Evolutionary conservation across 2,888 invertebrate species (phyloP).

Genomic region (Polydrusus pterygomalis): DNA sequence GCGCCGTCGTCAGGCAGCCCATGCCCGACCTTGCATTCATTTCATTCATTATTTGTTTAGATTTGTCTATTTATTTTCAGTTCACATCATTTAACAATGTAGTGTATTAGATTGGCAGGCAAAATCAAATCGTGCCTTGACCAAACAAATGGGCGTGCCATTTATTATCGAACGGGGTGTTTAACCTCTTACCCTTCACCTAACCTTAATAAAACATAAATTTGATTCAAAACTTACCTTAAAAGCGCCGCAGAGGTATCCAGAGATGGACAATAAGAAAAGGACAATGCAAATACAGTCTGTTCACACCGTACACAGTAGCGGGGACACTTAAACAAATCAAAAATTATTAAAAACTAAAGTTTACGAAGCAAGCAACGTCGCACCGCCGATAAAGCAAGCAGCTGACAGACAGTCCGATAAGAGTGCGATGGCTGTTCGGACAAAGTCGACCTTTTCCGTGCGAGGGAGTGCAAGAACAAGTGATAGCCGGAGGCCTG

Average conservation of each 20-base stretch:
- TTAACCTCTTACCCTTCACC: constrained; percentile 70
- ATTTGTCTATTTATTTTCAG: constrained; percentile 26
- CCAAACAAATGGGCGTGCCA: constrained; percentile 65
- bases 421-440: constrained; percentile 66
- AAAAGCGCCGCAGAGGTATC: constrained; percentile 59
- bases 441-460: constrained; percentile 58
- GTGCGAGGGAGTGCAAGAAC: constrained; percentile 46
- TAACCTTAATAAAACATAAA: constrained; percentile 65
- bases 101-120: background rate
- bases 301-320: constrained; percentile 68
- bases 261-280: constrained; percentile 60
- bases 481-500: background rate
- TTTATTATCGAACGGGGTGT: constrained; percentile 63
- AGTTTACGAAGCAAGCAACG: constrained; percentile 72
- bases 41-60: constrained; percentile 37
- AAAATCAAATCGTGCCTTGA: background rate
- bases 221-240: constrained; percentile 60
- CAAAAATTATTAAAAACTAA: constrained; percentile 69
- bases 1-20: constrained; percentile 23
- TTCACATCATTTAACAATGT: constrained; percentile 13
- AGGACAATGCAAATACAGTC: constrained; percentile 62
- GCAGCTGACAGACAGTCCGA: constrained; percentile 78
- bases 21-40: constrained; percentile 34
- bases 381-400: constrained; percentile 81
- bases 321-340: constrained; percentile 72